Evolutionary conservation across 1,140 invertebrate genomes (phyloP).

Genomic region (Dysdera silvatica): DNA sequence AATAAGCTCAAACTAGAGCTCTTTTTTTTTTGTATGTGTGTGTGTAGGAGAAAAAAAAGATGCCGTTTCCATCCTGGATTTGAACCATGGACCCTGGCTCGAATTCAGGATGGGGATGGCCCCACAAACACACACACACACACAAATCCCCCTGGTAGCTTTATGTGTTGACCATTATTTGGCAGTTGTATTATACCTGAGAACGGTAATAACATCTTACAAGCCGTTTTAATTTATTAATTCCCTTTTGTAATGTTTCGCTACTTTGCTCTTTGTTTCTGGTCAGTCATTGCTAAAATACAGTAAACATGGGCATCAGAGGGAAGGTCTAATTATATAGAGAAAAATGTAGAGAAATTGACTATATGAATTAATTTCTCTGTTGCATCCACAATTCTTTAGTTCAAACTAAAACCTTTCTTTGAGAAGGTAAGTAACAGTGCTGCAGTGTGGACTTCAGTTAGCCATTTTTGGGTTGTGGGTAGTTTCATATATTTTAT

Average conservation of each 20-base stretch:
- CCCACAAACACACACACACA: no score
- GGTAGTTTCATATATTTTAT: no score
- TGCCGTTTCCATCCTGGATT: no score
- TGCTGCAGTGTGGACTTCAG: background rate
- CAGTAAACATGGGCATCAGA: no score
- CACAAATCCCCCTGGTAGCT: no score
- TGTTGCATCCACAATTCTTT: background rate
- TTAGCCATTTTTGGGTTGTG: no score
- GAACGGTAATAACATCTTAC: background rate
- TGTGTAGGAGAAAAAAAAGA: no score
- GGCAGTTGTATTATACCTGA: background rate
- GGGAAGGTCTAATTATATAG: no score
- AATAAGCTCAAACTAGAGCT: no score
- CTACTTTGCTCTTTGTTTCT: background rate
- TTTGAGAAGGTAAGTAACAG: background rate
- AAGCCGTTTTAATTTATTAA: background rate
- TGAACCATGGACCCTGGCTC: no score
- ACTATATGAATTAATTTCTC: background rate
- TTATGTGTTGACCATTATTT: background rate
- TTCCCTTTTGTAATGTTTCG: background rate
- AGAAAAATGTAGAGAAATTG: background rate
- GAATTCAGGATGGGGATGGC: no score
- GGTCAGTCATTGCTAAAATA: background rate
- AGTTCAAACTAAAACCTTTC: background rate
- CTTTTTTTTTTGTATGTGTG: no score